These are phyloP conservation scores for Bothrops jararaca DNA, from an alignment of 2,113 vertebrate genomes.

Conservation along the genomic window DNA sequence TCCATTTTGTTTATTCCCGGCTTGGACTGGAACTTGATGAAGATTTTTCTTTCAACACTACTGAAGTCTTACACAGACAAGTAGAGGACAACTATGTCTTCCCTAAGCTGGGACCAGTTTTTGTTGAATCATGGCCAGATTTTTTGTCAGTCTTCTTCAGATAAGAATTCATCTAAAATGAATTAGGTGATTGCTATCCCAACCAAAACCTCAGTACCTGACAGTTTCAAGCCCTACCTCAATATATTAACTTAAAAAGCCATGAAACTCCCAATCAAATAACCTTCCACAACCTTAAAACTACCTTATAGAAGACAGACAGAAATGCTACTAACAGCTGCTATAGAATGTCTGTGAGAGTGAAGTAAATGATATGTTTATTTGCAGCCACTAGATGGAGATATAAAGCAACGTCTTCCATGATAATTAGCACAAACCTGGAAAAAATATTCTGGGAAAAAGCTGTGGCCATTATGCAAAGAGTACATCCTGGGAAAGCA, in stretches of 20 bases:
- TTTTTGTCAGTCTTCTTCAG: neutral
- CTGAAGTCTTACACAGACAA: neutral
- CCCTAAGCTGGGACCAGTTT: neutral
- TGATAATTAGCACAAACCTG: neutral
- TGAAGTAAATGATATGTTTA: neutral
- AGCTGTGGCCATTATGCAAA: constrained; percentile 14
- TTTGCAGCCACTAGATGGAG: constrained; percentile 16
- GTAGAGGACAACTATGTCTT: neutral
- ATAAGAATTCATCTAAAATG: neutral
- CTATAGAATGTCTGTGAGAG: neutral
- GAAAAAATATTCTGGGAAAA: neutral
- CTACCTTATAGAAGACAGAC: neutral
- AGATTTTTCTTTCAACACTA: no score
- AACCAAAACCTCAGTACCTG: neutral
- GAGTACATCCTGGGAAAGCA: neutral
- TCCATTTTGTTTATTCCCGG: no score
- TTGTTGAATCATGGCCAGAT: neutral
- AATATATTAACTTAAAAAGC: neutral
- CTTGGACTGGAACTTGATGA: no score
- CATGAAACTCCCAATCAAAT: neutral
- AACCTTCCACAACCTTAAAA: neutral
- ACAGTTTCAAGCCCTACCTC: neutral
- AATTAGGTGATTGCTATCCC: neutral
- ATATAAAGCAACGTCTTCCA: constrained; percentile 1
- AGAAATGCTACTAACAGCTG: neutral